phyloP scores from a whole-genome alignment of 2,888 invertebrate species.

The Drosophila mimica region DNA sequence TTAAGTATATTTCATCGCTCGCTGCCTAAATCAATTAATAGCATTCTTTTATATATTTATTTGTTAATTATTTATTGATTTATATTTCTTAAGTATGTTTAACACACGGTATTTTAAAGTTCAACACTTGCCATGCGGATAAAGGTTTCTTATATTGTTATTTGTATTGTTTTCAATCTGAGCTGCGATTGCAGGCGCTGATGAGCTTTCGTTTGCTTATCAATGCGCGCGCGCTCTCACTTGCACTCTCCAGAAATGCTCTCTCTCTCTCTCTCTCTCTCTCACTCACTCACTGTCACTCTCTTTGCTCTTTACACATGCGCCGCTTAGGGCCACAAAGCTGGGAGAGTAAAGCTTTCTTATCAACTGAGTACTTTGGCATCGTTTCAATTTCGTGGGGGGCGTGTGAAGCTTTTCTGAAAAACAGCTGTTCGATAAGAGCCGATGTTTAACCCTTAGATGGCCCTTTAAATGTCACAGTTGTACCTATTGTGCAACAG shows the following conservation, averaged over 20 bases:
- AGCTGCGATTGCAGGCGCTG: slow-evolving; percentile 10
- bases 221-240: slow-evolving; percentile 51
- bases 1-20: not conserved
- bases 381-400: slow-evolving; percentile 28
- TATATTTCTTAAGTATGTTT: not conserved
- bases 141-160: not conserved
- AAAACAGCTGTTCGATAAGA: slow-evolving; percentile 67
- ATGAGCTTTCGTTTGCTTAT: slow-evolving; percentile 35
- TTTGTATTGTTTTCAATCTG: slow-evolving; percentile 22
- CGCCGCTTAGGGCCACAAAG: slow-evolving; percentile 30
- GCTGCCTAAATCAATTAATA: not conserved
- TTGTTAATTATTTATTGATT: not conserved
- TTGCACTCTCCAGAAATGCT: slow-evolving; percentile 4
- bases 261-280: slow-evolving; percentile 17
- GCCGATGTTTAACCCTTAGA: slow-evolving; percentile 62
- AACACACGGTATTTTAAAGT: slow-evolving; percentile 4
- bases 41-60: not conserved
- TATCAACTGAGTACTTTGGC: slow-evolving; percentile 48
- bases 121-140: not conserved
- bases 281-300: slow-evolving; percentile 31
- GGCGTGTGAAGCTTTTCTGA: slow-evolving; percentile 38
- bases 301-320: slow-evolving; percentile 44
- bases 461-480: slow-evolving; percentile 44
- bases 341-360: slow-evolving; percentile 59
- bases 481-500: slow-evolving; percentile 45